phyloP scores from a whole-genome alignment of 2,888 invertebrate species.

The Tortricodes alternella region DNA sequence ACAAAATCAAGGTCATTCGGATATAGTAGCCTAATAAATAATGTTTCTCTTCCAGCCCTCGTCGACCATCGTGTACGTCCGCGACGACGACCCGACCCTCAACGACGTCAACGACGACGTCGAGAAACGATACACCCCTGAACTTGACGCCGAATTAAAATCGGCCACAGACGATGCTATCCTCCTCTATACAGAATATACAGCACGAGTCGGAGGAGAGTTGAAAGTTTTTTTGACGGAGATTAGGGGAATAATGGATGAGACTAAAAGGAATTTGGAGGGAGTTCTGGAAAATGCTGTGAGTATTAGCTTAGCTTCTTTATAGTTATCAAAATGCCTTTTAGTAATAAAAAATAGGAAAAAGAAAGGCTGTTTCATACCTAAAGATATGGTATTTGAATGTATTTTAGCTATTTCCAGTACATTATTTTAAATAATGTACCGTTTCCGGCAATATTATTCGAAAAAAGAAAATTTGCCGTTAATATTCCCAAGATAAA shows the following conservation, averaged over 20 bases:
- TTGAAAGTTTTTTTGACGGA: slow-evolving; percentile 58
- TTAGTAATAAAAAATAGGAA: no score
- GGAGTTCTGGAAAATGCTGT: slow-evolving; percentile 47
- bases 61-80: slow-evolving; percentile 34
- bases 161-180: slow-evolving; percentile 54
- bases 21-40: background rate
- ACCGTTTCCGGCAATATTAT: no score
- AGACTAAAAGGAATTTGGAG: slow-evolving; percentile 41
- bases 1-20: no score
- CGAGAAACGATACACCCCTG: slow-evolving; percentile 52
- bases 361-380: no score
- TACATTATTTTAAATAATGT: no score
- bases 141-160: slow-evolving; percentile 53
- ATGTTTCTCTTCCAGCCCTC: slow-evolving; percentile 38
- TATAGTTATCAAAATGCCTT: background rate
- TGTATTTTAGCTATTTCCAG: no score
- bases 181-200: slow-evolving; percentile 66
- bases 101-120: slow-evolving; percentile 45
- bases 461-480: no score
- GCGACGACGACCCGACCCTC: slow-evolving; percentile 36
- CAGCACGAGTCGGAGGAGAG: slow-evolving; percentile 53
- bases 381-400: no score
- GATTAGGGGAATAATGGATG: slow-evolving; percentile 49
- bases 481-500: no score
- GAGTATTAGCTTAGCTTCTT: slow-evolving; percentile 37